A percentile compares a stretch with the other conserved stretches of the same genome.
Conservation (phyloP, 1,140 invertebrate species). For the Drosophila sturtevanti region DNA sequence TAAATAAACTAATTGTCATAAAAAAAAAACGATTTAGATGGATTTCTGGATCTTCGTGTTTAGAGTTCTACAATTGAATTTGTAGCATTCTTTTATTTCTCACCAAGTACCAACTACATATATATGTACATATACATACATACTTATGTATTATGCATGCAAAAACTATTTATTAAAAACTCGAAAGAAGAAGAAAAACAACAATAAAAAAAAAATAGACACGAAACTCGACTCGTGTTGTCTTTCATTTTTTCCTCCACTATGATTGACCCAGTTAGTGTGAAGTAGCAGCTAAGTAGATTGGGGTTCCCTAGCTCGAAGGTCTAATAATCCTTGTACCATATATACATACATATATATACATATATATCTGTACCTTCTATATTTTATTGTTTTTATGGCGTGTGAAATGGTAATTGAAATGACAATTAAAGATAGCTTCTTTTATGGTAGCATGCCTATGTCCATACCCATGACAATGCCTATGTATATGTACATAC, state of each 20-base stretch:
- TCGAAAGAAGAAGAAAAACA: not conserved
- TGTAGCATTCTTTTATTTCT: not conserved
- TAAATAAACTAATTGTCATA: no score
- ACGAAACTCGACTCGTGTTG: constrained; percentile 21
- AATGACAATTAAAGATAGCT: constrained; percentile 15
- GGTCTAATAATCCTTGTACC: constrained; percentile 8
- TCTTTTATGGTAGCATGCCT: not conserved
- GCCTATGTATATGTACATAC: no score
- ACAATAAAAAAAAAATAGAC: constrained; percentile 7
- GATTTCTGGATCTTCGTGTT: no score
- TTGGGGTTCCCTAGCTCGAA: constrained; percentile 7
- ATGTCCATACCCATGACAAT: no score
- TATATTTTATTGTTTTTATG: constrained; percentile 10
- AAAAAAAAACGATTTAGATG: no score
- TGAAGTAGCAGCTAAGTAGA: not conserved
- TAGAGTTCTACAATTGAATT: not conserved
- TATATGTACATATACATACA: no score
- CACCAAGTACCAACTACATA: not conserved
- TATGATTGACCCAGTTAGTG: constrained; percentile 49
- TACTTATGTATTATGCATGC: no score
- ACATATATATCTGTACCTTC: no score
- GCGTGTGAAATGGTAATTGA: constrained; percentile 16
- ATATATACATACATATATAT: not conserved
- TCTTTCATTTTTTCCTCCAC: constrained; percentile 39
- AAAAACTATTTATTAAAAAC: not conserved